phyloP scores from a whole-genome alignment of 2,113 vertebrate species.

The Lepus timidus region DNA sequence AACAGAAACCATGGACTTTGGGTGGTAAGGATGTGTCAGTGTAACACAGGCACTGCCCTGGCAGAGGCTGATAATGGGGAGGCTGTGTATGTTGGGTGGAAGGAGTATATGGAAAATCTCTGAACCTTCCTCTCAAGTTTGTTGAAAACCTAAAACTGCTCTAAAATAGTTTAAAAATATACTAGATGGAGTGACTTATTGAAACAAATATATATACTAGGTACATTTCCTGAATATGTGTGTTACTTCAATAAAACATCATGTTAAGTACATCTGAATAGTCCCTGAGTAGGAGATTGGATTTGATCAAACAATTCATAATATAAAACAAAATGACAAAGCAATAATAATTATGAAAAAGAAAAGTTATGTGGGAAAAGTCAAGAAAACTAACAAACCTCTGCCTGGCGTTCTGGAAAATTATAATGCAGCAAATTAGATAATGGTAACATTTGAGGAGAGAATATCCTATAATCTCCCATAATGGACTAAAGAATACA shows the following conservation, averaged over 20 bases:
- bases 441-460: not conserved
- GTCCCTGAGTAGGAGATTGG: not conserved
- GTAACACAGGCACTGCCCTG: not conserved
- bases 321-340: not conserved
- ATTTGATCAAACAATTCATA: not conserved
- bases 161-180: not conserved
- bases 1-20: no score
- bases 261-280: not conserved
- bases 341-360: not conserved
- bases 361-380: not conserved
- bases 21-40: not conserved
- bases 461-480: not conserved
- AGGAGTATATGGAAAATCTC: no score
- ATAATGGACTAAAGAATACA: not conserved
- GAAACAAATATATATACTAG: not conserved
- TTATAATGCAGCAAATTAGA: not conserved
- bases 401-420: not conserved
- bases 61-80: not conserved
- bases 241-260: not conserved
- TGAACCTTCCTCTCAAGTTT: no score
- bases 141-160: no score
- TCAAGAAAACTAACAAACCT: not conserved
- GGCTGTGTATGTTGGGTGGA: not conserved
- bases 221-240: not conserved
- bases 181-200: not conserved